These are phyloP conservation scores for Sebastes minor DNA, from an alignment of 2,797 vertebrate genomes.

Conservation along the genomic window DNA sequence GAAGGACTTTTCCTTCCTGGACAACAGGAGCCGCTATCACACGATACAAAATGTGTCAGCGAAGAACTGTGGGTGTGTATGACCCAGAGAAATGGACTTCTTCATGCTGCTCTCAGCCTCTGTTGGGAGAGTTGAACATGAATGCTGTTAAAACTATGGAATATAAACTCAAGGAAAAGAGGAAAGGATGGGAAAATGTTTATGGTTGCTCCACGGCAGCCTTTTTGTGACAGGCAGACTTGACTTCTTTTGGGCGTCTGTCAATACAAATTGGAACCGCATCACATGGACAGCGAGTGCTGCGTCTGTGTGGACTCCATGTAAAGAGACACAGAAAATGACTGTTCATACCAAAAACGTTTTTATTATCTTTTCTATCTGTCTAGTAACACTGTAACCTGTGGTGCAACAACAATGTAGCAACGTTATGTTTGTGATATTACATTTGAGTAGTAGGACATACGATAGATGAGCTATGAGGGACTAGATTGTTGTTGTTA, in stretches of 20 bases:
- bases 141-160: conserved; percentile 45
- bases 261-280: not conserved
- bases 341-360: conserved; percentile 43
- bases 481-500: conserved; percentile 50
- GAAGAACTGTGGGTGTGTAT: conserved; percentile 93
- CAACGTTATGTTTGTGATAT: conserved; percentile 50
- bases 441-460: conserved; percentile 29
- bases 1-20: conserved; percentile 91
- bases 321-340: conserved; percentile 40
- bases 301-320: conserved; percentile 22
- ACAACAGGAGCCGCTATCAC: conserved; percentile 88
- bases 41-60: conserved; percentile 93
- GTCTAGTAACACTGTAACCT: conserved; percentile 78
- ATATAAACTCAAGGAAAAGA: conserved; percentile 44
- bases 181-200: conserved; percentile 21
- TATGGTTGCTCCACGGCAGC: conserved; percentile 23
- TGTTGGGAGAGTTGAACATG: conserved; percentile 27
- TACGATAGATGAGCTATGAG: conserved; percentile 24
- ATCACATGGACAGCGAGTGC: conserved; percentile 17
- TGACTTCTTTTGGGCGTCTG: conserved; percentile 12
- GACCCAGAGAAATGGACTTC: conserved; percentile 66
- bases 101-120: conserved; percentile 62
- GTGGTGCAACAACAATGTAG: conserved; percentile 66
- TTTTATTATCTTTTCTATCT: conserved; percentile 69
- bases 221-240: conserved; percentile 28